Evolutionary conservation across 92 coral and sea anemone genomes (phyloP).

Genomic region (Parazoanthus swiftii): DNA sequence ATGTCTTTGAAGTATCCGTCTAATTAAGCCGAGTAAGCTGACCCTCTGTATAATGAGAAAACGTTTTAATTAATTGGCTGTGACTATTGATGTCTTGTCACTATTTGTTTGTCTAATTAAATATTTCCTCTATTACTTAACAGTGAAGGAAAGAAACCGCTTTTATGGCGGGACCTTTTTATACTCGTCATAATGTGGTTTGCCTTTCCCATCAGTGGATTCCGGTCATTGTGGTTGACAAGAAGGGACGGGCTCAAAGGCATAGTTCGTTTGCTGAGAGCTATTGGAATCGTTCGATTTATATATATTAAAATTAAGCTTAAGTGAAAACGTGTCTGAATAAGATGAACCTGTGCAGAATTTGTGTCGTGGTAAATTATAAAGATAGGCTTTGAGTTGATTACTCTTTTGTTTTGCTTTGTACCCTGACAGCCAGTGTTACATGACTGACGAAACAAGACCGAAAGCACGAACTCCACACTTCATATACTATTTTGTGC

Average conservation of each 20-base stretch:
- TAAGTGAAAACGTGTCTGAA: neutral
- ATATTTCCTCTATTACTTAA: constrained; percentile 19
- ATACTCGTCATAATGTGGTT: neutral
- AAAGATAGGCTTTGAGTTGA: neutral
- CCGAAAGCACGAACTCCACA: no score
- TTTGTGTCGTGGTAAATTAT: neutral
- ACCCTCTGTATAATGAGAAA: constrained; percentile 4
- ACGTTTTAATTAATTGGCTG: constrained; percentile 35
- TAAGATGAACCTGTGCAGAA: neutral
- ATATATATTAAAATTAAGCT: neutral
- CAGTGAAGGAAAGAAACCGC: constrained; percentile 5
- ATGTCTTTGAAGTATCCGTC: constrained; percentile 29
- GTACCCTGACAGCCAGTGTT: no score
- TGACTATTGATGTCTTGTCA: constrained; percentile 28
- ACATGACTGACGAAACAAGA: no score
- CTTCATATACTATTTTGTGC: no score
- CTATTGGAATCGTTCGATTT: neutral
- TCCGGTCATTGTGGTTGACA: neutral
- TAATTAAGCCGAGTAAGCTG: constrained; percentile 13
- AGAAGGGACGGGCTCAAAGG: neutral
- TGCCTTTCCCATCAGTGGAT: neutral
- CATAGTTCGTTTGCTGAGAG: neutral
- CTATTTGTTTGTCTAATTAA: constrained; percentile 15
- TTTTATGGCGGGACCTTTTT: neutral
- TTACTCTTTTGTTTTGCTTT: no score